A percentile compares a stretch with the other conserved stretches of the same genome.
phyloP scores from a whole-genome alignment of 2,888 invertebrate genomes.

The Suillia variegata region DNA sequence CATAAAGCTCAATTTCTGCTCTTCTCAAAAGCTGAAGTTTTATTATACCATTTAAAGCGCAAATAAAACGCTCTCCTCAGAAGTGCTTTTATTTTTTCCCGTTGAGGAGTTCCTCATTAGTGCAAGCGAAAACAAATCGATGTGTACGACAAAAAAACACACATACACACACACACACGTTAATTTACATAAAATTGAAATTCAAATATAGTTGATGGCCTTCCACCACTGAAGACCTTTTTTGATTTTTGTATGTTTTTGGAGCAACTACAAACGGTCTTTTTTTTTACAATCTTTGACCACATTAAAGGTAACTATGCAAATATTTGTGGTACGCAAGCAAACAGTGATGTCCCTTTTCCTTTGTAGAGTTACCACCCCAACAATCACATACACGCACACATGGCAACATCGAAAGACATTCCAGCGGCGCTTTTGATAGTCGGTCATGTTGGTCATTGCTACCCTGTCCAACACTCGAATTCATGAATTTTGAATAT shows the following conservation, averaged over 20 bases:
- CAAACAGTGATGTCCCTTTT: conserved; percentile 32
- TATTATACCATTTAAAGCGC: too few species aligned
- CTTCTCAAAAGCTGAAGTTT: conserved; percentile 13
- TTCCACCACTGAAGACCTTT: background rate
- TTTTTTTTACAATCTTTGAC: conserved; percentile 34
- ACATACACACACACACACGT: too few species aligned
- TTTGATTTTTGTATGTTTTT: too few species aligned
- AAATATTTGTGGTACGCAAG: conserved; percentile 55
- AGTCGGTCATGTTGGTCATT: background rate
- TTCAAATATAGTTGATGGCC: too few species aligned
- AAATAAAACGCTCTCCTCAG: conserved; percentile 11
- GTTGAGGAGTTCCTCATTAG: conserved; percentile 35
- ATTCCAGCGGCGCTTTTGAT: too few species aligned
- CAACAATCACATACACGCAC: conserved; percentile 1
- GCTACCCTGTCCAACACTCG: background rate
- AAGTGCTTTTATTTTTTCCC: conserved; percentile 34
- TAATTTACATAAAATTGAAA: too few species aligned
- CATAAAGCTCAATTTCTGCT: background rate
- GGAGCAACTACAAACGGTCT: background rate
- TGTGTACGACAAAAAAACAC: too few species aligned
- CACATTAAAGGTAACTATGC: conserved; percentile 60
- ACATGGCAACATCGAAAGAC: background rate
- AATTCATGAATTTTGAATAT: background rate
- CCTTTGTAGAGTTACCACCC: background rate
- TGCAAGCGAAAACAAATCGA: conserved; percentile 51